Base-by-base conservation (phyloP, 2,113 vertebrate species). In the Uria lomvia region DNA sequence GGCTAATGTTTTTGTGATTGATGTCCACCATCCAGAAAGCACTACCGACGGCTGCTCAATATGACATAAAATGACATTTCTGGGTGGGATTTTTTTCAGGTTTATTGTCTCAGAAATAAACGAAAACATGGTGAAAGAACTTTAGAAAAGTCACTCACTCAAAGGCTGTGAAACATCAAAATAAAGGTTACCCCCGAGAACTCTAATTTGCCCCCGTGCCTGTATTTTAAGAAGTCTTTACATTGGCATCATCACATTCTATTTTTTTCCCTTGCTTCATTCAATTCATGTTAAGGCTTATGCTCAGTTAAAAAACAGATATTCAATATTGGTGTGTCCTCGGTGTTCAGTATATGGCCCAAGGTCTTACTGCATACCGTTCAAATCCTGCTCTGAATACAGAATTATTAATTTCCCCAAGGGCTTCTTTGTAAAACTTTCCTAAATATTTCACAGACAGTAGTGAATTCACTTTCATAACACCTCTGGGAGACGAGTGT, bases 371-470 rank as follows among this genome's bases (percentile, higher is more conserved):
- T 79, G 63, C n/a, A 55, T 24, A 66, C 23, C 4, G 30, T 80
- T 92, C 66, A 91, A 92, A 80, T 83, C 45, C 42, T 77, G 18
- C 27, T 93, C 59, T 80, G 74, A 93, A 90, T 53, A 77, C 15
- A 74, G 72, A 88, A 86, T 59, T 93, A 73, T 68, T 88, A 9
- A 49, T 62, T 74, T 90, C 55, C 78, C 63, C 8, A 55, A 50
- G 38, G 85, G 9, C 12, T 90, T 85, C 77, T 93, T 90, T 79
- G 24, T 90, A 92, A 90, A 94, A 93, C 66, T 96, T 97, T 50
- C 78, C 56, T 59, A 81, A 73, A 65, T 86, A 81, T 88, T 88
- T 96, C 70, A 53, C 59, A 85, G 43, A 70, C 50, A 55, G 53
- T 65, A 81, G 65, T 65, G 79, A 93, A 55, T 59, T 91, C 43